Evolutionary conservation across 2,797 vertebrate genomes (phyloP).

Genomic region (Aeoliscus strigatus): DNA sequence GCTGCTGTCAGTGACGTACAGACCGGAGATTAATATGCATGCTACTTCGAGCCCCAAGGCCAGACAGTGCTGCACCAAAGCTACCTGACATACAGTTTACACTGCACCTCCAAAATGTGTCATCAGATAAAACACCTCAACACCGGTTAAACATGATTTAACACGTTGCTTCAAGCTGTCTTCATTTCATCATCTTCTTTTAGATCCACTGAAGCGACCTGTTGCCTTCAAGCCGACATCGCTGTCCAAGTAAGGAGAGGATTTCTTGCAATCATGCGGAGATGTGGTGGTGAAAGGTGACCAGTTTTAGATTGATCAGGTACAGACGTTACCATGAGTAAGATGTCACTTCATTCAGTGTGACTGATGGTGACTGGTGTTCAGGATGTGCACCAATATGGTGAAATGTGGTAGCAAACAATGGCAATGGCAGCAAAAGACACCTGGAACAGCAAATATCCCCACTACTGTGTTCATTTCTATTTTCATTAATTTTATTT

Average conservation of each 20-base stretch:
- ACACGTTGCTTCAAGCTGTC: constrained; percentile 29
- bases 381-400: no score
- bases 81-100: constrained; percentile 23
- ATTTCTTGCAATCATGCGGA: constrained; percentile 3
- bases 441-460: background rate
- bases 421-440: no score
- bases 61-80: constrained; percentile 21
- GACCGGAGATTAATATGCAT: constrained; percentile 4
- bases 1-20: constrained; percentile 36
- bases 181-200: constrained; percentile 48
- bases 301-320: no score
- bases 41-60: constrained; percentile 22
- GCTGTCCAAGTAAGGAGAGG: constrained; percentile 1
- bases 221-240: constrained; percentile 20
- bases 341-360: no score
- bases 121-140: constrained; percentile 54
- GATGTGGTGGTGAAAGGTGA: constrained; percentile 34
- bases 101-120: constrained; percentile 35
- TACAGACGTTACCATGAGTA: no score
- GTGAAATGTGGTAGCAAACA: no score
- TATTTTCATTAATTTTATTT: no score
- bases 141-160: constrained; percentile 39
- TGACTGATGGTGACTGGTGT: no score
- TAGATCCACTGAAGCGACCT: constrained; percentile 37
- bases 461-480: no score